Evolutionary conservation across 2,113 vertebrate species (phyloP).

Genomic region (Nesospiza acunhae): DNA sequence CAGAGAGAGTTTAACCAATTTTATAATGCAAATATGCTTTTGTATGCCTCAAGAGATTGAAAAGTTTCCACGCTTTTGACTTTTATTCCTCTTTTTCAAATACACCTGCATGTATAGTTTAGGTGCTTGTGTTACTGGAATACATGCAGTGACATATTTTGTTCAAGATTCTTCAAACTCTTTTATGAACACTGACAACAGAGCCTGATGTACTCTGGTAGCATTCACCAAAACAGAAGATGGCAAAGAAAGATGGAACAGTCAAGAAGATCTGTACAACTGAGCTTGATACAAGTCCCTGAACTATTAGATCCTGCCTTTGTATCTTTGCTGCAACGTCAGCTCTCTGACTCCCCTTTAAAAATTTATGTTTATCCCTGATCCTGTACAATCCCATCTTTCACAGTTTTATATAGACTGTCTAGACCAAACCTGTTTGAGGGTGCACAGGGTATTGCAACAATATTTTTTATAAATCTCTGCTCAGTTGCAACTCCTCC

Average conservation of each 20-base stretch:
- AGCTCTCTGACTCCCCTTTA: neutral
- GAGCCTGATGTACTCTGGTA: neutral
- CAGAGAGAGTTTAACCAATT: neutral
- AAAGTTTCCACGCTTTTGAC: neutral
- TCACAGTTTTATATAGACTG: neutral
- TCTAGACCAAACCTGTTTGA: neutral
- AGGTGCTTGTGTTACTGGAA: neutral
- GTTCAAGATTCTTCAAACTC: neutral
- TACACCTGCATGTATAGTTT: neutral
- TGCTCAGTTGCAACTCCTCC: neutral
- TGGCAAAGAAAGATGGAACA: neutral
- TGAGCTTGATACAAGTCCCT: neutral
- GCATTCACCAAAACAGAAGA: neutral
- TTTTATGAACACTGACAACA: neutral
- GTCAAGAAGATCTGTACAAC: neutral
- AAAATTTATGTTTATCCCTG: neutral
- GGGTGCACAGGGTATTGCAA: neutral
- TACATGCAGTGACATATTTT: neutral
- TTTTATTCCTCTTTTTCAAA: neutral
- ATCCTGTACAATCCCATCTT: neutral
- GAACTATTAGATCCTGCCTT: neutral
- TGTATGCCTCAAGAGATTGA: neutral
- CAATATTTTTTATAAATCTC: neutral
- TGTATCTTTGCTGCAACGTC: neutral
- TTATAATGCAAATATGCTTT: neutral